Evolutionary conservation across 2,888 invertebrate species (phyloP).

Genomic region (Iselma pallidipennis): DNA sequence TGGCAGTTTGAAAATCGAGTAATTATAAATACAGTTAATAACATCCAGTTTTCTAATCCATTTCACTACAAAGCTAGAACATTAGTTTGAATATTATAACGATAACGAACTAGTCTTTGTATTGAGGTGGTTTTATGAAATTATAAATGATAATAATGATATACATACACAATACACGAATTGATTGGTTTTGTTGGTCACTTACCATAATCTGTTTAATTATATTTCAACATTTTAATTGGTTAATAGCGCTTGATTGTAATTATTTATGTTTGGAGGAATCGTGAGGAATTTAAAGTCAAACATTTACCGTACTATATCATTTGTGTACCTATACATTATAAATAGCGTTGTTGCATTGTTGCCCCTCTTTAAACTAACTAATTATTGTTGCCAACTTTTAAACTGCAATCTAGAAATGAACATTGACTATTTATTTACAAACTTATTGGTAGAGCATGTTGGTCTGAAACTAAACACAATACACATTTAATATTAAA

Average conservation of each 20-base stretch:
- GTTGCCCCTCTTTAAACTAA: background rate
- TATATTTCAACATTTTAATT: background rate
- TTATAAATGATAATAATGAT: background rate
- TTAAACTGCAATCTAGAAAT: background rate
- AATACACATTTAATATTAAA: background rate
- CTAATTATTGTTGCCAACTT: background rate
- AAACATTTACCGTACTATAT: background rate
- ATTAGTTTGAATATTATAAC: too few relatives aligned
- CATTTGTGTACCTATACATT: background rate
- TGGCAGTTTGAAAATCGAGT: too few relatives aligned
- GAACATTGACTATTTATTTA: constrained; percentile 1
- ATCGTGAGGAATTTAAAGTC: background rate
- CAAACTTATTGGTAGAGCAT: background rate
- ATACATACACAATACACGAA: background rate
- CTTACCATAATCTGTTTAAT: background rate
- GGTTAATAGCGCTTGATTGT: background rate
- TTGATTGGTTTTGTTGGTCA: background rate
- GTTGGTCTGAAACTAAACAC: background rate
- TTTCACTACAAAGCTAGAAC: too few relatives aligned
- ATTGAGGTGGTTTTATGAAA: background rate
- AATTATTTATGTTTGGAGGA: background rate
- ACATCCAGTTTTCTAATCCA: too few relatives aligned
- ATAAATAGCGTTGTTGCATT: background rate
- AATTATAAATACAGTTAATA: too few relatives aligned
- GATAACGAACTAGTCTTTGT: too few relatives aligned